Evolutionary conservation across 2,888 invertebrate species (phyloP).

Genomic region (Teleiodes luculella): DNA sequence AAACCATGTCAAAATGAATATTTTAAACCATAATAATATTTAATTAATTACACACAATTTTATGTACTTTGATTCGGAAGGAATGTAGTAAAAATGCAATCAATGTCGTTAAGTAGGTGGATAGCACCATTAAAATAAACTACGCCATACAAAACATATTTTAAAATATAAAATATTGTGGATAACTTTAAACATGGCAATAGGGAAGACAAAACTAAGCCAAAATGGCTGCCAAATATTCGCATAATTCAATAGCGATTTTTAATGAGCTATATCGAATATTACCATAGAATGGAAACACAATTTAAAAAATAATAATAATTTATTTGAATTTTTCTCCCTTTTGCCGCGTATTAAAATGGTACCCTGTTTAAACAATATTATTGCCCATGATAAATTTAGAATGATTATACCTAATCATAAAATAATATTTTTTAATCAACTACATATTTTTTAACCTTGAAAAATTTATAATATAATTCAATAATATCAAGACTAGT

Average conservation of each 20-base stretch:
- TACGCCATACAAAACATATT: conserved; percentile 15
- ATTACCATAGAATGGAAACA: too few relatives aligned
- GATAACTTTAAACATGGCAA: not conserved
- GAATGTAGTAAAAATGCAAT: conserved; percentile 46
- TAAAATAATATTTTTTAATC: not conserved
- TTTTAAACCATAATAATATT: not conserved
- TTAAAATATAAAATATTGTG: conserved; percentile 12
- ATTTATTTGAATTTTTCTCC: too few relatives aligned
- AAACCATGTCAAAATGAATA: not conserved
- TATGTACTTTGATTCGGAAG: conserved; percentile 19
- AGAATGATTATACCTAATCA: not conserved
- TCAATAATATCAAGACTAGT: too few relatives aligned
- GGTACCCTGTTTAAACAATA: not conserved
- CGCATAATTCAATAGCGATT: too few relatives aligned
- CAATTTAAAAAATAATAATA: too few relatives aligned
- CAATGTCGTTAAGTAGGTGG: conserved; percentile 11
- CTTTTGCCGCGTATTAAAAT: too few relatives aligned
- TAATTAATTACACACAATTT: not conserved
- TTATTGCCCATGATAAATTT: not conserved
- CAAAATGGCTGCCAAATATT: too few relatives aligned
- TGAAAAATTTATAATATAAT: too few relatives aligned
- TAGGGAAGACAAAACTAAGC: too few relatives aligned
- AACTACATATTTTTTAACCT: too few relatives aligned
- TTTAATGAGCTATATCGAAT: too few relatives aligned
- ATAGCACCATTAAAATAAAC: conserved; percentile 9